These are phyloP conservation scores for Eremophila alpestris DNA, from an alignment of 2,797 vertebrate genomes.

Conservation along the genomic window DNA sequence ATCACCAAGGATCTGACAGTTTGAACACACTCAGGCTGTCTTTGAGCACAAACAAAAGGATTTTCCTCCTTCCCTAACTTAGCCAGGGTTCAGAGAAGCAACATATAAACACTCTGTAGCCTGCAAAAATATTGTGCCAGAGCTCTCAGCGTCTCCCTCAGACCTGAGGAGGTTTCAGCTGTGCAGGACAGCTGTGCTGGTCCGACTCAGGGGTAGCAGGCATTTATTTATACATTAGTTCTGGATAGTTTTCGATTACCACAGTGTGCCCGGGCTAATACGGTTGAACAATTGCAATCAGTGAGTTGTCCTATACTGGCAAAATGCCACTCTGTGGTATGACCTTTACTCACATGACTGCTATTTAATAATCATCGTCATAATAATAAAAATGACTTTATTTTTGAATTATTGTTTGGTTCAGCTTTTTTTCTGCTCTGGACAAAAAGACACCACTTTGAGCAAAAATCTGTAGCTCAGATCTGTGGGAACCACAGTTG, in stretches of 20 bases:
- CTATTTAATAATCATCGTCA: slow-evolving; percentile 50
- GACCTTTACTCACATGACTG: slow-evolving; percentile 72
- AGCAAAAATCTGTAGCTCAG: background rate
- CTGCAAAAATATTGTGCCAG: background rate
- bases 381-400: slow-evolving; percentile 31
- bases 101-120: background rate
- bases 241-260: slow-evolving; percentile 79
- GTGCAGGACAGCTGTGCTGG: slow-evolving; percentile 44
- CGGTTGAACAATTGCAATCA: slow-evolving; percentile 80
- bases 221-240: slow-evolving; percentile 81
- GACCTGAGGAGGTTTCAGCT: slow-evolving; percentile 18
- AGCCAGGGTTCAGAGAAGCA: background rate
- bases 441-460: slow-evolving; percentile 6
- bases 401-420: slow-evolving; percentile 35
- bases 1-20: background rate
- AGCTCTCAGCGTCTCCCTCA: background rate
- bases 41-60: slow-evolving; percentile 61
- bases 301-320: slow-evolving; percentile 70
- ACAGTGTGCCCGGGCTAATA: slow-evolving; percentile 76
- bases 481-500: background rate
- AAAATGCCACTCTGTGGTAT: slow-evolving; percentile 74
- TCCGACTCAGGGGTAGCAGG: slow-evolving; percentile 55
- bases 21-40: slow-evolving; percentile 23
- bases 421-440: background rate
- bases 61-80: slow-evolving; percentile 6